Percentiles rank a stretch among this genome's conserved stretches.
These are phyloP conservation scores for Panurus biarmicus DNA, from an alignment of 2,113 vertebrate genomes.

Conservation along the genomic window DNA sequence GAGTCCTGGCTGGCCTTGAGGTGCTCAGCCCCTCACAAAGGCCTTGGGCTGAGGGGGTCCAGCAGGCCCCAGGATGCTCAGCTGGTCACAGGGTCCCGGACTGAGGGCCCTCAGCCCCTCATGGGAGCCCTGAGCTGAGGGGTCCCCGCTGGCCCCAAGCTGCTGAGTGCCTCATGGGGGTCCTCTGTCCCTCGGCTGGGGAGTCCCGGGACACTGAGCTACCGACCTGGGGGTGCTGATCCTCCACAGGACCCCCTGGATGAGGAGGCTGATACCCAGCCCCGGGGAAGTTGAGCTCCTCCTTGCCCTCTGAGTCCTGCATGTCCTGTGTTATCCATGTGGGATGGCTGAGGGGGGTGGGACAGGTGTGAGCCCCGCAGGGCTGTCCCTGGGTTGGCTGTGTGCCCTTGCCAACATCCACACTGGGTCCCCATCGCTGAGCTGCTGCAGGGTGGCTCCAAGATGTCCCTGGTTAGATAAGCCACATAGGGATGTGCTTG, in stretches of 20 bases:
- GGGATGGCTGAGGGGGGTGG: neutral
- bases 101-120: neutral
- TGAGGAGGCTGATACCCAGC: too few species aligned
- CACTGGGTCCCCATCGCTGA: accelerated
- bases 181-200: neutral
- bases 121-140: neutral
- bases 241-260: neutral
- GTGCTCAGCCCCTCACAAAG: neutral
- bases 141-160: neutral
- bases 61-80: neutral
- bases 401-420: neutral
- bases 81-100: accelerated
- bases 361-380: neutral
- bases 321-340: accelerated
- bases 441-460: neutral
- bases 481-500: accelerated
- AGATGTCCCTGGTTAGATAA: neutral
- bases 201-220: neutral
- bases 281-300: neutral
- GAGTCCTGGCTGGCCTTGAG: neutral
- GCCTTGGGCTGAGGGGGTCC: neutral
- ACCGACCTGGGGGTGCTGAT: neutral
- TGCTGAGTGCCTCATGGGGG: neutral
- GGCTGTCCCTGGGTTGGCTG: neutral
- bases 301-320: accelerated